Evolutionary conservation across 2,113 vertebrate species (phyloP).

Genomic region (Elephas maximus): DNA sequence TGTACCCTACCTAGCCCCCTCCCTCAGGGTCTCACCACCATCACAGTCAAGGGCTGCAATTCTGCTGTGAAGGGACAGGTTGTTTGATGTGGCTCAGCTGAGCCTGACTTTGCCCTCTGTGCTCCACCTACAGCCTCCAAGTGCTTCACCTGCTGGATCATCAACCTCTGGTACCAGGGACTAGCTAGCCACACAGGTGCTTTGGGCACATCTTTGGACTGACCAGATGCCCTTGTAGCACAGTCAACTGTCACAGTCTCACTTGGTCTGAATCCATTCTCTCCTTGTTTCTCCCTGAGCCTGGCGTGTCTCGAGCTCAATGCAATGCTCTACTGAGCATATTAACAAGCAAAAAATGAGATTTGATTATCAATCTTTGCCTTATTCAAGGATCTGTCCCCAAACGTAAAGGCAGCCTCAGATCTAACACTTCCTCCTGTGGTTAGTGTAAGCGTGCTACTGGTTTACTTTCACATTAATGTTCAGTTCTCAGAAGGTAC

Average conservation of each 20-base stretch:
- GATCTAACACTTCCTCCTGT: neutral
- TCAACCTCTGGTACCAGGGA: no score
- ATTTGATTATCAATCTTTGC: neutral
- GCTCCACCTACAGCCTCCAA: neutral
- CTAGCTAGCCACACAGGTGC: neutral
- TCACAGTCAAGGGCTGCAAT: neutral
- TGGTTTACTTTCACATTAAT: neutral
- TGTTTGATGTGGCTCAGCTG: neutral
- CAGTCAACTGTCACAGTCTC: neutral
- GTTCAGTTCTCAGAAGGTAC: neutral
- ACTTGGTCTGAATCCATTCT: neutral
- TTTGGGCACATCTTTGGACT: neutral
- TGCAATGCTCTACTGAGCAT: neutral
- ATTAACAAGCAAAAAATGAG: slow-evolving; percentile 19
- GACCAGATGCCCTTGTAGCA: neutral
- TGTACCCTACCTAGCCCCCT: no score
- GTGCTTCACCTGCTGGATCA: neutral
- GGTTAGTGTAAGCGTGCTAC: neutral
- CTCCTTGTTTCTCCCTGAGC: neutral
- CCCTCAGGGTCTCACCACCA: no score
- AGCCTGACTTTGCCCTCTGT: neutral
- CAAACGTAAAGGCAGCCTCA: neutral
- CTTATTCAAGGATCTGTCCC: slow-evolving; percentile 32
- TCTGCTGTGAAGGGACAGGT: neutral
- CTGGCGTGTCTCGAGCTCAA: neutral